Evolutionary conservation across 2,888 invertebrate species (phyloP).

Genomic region (Drosophila flavopinicola): DNA sequence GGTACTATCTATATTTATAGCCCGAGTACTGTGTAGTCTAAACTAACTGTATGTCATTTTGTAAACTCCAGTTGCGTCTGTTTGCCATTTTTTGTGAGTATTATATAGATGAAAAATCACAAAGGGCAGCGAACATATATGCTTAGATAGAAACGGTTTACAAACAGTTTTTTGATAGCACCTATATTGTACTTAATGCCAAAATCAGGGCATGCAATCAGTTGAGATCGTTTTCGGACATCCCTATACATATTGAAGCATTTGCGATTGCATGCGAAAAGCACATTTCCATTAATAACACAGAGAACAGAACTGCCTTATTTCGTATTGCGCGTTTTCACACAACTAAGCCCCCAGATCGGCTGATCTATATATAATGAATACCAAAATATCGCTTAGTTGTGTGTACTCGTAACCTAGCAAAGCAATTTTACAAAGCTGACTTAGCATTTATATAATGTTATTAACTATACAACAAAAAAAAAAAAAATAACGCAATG

Average conservation of each 20-base stretch:
- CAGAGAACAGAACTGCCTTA: conserved; percentile 46
- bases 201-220: conserved; percentile 40
- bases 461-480: conserved; percentile 41
- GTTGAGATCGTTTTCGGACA: conserved; percentile 6
- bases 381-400: conserved; percentile 20
- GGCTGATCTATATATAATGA: conserved; percentile 18
- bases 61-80: conserved; percentile 11
- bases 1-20: conserved; percentile 4
- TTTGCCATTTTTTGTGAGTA: conserved; percentile 62
- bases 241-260: conserved; percentile 1
- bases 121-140: conserved; percentile 29
- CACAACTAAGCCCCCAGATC: conserved; percentile 15
- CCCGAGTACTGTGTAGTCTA: conserved; percentile 16
- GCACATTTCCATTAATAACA: conserved; percentile 17
- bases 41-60: not conserved
- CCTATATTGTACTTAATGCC: conserved; percentile 60
- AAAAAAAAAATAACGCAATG: conserved; percentile 15
- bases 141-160: conserved; percentile 10
- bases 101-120: conserved; percentile 74
- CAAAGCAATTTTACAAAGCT: conserved; percentile 63
- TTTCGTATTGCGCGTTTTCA: conserved; percentile 23
- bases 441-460: conserved; percentile 62
- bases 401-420: conserved; percentile 44
- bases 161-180: conserved; percentile 21
- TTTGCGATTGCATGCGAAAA: conserved; percentile 22